Evolutionary conservation across 2,797 vertebrate species (phyloP), one percentile per base, ranked within the genome.

Genomic region (Synanceia verrucosa): DNA sequence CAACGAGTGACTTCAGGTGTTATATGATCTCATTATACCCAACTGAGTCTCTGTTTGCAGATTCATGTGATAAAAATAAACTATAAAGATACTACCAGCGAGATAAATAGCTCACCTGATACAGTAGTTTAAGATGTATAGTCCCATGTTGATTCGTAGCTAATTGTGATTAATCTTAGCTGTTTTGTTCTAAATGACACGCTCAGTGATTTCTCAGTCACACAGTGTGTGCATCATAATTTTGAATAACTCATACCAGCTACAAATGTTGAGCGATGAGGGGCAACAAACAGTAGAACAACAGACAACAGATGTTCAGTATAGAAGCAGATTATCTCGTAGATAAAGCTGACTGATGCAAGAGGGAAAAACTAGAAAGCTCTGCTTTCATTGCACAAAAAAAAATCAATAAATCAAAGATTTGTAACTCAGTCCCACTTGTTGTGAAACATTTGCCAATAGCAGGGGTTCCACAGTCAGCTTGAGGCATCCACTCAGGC

Each of bases 391-490:
- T 47, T 46, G 16, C n/a, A 33, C 24, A 55, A 14, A 43, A 48
- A 37, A 65, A 12, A 21, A n/a, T n/a, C 4, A 16, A 7, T 53
- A 52, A 73, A 65, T 67, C 48, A 73, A 33, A 44, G 29, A 23
- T 78, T 36, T 48, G 33, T 14, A 57, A 16, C 51, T 70, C 65
- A 46, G 53, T 60, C 51, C 65, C 74, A 44, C 51, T 56, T 43
- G 47, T 55, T 59, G 62, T 79, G 64, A 77, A 78, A 57, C 76
- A 63, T 84, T 79, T 73, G 76, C 69, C 6, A 48, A 58, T 24
- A 58, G 33, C 46, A 0, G 16, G 48, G 51, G 21, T 66, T 74
- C 48, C 57, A 64, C 65, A 72, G 57, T 76, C 76, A 60, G 50
- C 70, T 86, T 7, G 48, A 65, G 73, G 79, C 79, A 39, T 37